Percentiles rank a stretch among this genome's conserved stretches.
Conservation (phyloP, 1,140 invertebrate genomes). For the Pseudomyrmex sp. region DNA sequence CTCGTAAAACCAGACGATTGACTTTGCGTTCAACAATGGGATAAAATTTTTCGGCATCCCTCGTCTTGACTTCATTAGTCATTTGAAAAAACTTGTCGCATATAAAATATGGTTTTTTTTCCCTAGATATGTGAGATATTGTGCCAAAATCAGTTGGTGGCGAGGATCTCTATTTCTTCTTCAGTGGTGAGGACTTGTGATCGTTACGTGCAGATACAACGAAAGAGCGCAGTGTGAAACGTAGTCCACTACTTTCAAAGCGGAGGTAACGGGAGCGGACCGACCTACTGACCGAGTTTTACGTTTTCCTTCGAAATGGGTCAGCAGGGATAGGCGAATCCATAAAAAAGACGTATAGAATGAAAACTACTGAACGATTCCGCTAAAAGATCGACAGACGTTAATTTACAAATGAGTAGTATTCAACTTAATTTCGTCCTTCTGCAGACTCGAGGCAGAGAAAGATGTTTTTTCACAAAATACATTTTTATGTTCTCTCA, state of each 20-base stretch:
- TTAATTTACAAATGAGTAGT: neutral
- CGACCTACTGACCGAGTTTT: slow-evolving; percentile 38
- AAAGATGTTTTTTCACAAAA: too few relatives aligned
- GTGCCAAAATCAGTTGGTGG: slow-evolving; percentile 24
- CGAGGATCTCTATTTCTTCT: neutral
- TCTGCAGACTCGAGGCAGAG: too few relatives aligned
- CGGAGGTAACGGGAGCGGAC: neutral
- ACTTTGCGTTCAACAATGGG: neutral
- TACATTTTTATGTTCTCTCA: too few relatives aligned
- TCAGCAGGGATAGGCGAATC: neutral
- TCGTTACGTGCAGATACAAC: slow-evolving; percentile 23
- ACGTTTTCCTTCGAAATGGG: neutral
- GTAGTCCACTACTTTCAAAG: neutral
- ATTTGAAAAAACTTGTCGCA: slow-evolving; percentile 2
- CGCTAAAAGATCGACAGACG: slow-evolving; percentile 1
- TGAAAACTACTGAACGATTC: neutral
- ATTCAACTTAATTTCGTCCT: too few relatives aligned
- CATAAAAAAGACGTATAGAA: neutral
- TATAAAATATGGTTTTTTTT: neutral
- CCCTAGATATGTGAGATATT: neutral
- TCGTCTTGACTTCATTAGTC: slow-evolving; percentile 5
- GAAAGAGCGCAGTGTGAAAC: neutral
- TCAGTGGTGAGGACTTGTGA: slow-evolving; percentile 56
- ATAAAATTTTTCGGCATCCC: neutral
- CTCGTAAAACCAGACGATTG: neutral